A percentile compares a stretch with the other conserved stretches of the same genome.
Conservation (phyloP, 2,113 vertebrate genomes). For the Callopanchax toddi region DNA sequence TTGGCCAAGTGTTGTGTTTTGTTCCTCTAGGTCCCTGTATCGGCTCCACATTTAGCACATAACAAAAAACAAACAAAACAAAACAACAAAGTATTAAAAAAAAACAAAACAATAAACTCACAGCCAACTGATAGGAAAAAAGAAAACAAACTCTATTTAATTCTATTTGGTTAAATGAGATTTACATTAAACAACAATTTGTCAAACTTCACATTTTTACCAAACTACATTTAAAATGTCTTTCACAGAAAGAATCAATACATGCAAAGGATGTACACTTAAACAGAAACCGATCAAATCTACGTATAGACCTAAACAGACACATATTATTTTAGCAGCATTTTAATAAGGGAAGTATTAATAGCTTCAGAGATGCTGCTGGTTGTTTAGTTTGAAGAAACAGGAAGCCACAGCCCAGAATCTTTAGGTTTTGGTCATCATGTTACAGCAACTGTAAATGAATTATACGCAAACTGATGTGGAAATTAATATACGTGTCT, state of each 20-base stretch:
- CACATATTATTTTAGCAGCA: constrained; percentile 80
- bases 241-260: constrained; percentile 91
- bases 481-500: no score
- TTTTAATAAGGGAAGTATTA: constrained; percentile 57
- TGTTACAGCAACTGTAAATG: constrained; percentile 43
- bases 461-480: no score
- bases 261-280: constrained; percentile 58
- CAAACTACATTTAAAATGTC: constrained; percentile 80
- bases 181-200: constrained; percentile 71
- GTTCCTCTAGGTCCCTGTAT: background rate
- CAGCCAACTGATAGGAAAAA: constrained; percentile 38
- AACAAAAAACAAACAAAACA: no score
- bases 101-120: constrained; percentile 26
- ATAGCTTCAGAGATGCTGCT: constrained; percentile 72
- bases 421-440: constrained; percentile 64
- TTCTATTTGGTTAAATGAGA: constrained; percentile 70
- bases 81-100: no score
- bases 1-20: background rate
- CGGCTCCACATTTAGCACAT: constrained; percentile 37
- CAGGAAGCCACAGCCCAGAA: constrained; percentile 54
- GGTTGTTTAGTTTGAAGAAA: constrained; percentile 55
- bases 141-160: constrained; percentile 27
- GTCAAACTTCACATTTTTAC: constrained; percentile 81
- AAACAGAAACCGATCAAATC: constrained; percentile 41
- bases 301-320: constrained; percentile 49